Evolutionary conservation across 2,888 invertebrate species (phyloP).

Genomic region (Thecophora atra): DNA sequence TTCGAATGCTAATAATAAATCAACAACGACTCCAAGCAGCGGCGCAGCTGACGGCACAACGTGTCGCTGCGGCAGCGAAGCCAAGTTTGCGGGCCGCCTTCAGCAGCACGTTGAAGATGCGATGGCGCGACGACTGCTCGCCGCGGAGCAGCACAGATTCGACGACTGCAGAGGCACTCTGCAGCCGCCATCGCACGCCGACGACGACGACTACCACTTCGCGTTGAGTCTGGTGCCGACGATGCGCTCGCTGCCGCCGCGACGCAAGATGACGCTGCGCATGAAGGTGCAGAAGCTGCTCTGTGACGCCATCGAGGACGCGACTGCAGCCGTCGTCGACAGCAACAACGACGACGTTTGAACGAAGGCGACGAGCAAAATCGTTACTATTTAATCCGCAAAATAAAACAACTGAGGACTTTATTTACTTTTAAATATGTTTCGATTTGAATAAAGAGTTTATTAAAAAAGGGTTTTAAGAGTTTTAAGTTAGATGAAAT

Average conservation of each 20-base stretch:
- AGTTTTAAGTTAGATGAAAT: constrained; percentile 6
- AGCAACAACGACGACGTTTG: too few species aligned
- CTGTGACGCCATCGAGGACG: too few species aligned
- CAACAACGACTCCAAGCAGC: too few species aligned
- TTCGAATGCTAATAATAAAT: too few species aligned
- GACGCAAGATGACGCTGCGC: constrained; percentile 13
- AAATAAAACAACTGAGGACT: too few species aligned
- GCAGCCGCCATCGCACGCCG: constrained; percentile 10
- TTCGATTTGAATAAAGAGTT: too few species aligned
- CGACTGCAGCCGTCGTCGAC: too few species aligned
- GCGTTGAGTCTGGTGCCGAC: constrained; percentile 24
- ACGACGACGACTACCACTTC: constrained; percentile 15
- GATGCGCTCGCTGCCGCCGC: constrained; percentile 9
- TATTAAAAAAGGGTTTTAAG: too few species aligned
- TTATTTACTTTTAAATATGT: too few species aligned
- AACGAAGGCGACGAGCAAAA: too few species aligned
- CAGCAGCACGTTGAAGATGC: neutral
- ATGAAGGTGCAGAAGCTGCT: neutral
- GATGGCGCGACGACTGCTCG: neutral
- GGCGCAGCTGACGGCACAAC: neutral
- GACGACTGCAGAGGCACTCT: neutral
- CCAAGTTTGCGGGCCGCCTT: neutral
- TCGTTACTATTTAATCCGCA: too few species aligned
- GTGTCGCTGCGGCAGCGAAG: neutral
- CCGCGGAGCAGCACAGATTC: neutral